These are phyloP conservation scores for Dicaeum eximium DNA, from an alignment of 2,113 vertebrate genomes.

Conservation along the genomic window DNA sequence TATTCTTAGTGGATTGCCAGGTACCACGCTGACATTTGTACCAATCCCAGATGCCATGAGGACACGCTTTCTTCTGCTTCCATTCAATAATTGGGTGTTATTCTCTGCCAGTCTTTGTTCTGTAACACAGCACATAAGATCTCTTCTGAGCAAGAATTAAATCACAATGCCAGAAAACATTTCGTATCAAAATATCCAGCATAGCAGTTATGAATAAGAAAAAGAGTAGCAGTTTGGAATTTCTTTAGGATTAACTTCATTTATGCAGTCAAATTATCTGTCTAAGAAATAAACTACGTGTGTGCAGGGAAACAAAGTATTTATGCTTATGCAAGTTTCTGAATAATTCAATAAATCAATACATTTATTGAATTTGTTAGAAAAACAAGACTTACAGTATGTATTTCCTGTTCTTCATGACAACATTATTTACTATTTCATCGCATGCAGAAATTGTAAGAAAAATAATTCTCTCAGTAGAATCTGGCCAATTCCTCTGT, in stretches of 20 bases:
- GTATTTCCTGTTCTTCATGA: not conserved
- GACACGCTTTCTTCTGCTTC: slow-evolving; percentile 70
- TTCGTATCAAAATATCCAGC: not conserved
- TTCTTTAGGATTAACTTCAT: not conserved
- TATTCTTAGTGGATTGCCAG: slow-evolving; percentile 75
- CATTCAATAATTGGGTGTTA: slow-evolving; percentile 17
- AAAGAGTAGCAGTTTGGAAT: not conserved
- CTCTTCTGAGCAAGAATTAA: not conserved
- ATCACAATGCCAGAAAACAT: not conserved
- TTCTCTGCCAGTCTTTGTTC: slow-evolving; percentile 16
- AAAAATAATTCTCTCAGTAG: not conserved
- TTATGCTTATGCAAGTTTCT: not conserved
- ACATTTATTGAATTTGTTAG: not conserved
- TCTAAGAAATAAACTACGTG: not conserved
- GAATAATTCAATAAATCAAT: not conserved
- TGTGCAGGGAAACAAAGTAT: not conserved
- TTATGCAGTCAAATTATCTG: not conserved
- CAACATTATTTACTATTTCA: not conserved
- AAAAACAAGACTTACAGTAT: not conserved
- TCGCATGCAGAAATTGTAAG: not conserved
- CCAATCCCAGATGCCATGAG: slow-evolving; percentile 76
- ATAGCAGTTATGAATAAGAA: not conserved
- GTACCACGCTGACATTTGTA: slow-evolving; percentile 63
- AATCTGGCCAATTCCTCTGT: not conserved
- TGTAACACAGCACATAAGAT: not conserved